phyloP scores from a whole-genome alignment of 2,797 vertebrate species.

The Tauraco hartlaubi region DNA sequence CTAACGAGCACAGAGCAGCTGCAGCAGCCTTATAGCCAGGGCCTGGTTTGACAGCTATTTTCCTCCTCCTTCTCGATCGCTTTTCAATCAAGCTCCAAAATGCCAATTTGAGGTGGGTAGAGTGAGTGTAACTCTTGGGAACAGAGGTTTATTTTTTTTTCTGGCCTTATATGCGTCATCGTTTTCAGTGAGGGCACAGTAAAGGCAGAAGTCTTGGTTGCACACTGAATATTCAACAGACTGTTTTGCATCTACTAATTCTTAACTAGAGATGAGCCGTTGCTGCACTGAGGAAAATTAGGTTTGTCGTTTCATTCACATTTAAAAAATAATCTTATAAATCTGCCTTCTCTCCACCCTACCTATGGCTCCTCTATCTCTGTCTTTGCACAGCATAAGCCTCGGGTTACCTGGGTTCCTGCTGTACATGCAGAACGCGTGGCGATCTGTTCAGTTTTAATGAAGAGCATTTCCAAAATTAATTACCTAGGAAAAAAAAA shows the following conservation, averaged over 20 bases:
- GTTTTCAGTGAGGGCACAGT: not conserved
- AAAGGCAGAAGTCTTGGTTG: not conserved
- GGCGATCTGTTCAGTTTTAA: not conserved
- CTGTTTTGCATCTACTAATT: not conserved
- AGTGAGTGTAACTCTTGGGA: not conserved
- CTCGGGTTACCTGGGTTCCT: not conserved
- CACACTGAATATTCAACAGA: not conserved
- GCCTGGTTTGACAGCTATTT: not conserved
- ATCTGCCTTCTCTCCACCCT: not conserved
- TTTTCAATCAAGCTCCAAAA: not conserved
- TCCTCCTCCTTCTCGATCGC: not conserved
- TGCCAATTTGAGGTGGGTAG: not conserved
- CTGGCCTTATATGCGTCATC: not conserved
- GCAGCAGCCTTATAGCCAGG: not conserved
- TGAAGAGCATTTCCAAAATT: slow-evolving; percentile 20
- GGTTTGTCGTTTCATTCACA: not conserved
- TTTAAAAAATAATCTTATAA: not conserved
- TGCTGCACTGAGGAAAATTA: not conserved
- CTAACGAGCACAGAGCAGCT: not conserved
- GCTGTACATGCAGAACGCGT: not conserved
- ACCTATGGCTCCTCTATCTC: not conserved
- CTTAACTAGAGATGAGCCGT: not conserved
- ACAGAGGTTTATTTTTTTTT: not conserved
- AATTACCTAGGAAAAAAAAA: slow-evolving; percentile 51
- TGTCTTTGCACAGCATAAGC: not conserved